Percentiles rank a stretch among this genome's conserved stretches.
These are phyloP conservation scores for Cotesia glomerata DNA, from an alignment of 1,140 invertebrate genomes.

Conservation along the genomic window DNA sequence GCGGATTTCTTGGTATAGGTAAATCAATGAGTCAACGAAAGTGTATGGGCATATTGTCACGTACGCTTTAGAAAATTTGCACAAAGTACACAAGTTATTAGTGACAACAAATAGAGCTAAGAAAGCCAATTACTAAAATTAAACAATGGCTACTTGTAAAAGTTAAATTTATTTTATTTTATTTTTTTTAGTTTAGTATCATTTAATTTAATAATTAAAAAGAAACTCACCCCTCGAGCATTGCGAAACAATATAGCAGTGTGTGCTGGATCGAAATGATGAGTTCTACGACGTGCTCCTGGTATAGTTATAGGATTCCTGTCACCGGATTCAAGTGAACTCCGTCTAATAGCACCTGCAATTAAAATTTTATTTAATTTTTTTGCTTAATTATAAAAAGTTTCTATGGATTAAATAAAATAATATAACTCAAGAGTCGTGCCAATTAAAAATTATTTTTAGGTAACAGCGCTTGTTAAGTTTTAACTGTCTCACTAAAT, in stretches of 20 bases:
- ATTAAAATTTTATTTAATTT: conserved; percentile 7
- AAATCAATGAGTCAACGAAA: conserved; percentile 5
- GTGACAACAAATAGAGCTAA: not conserved
- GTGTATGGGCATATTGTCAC: not conserved
- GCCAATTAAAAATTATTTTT: too few relatives aligned
- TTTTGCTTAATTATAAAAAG: too few relatives aligned
- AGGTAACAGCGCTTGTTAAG: too few relatives aligned
- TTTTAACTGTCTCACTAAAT: too few relatives aligned
- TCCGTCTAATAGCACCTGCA: conserved; percentile 75
- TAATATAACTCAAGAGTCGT: too few relatives aligned
- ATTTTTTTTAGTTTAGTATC: not conserved
- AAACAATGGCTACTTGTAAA: too few relatives aligned
- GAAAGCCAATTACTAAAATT: not conserved
- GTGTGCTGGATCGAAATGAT: conserved; percentile 80
- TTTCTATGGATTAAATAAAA: too few relatives aligned
- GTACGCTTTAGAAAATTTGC: not conserved
- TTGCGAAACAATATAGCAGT: conserved; percentile 88
- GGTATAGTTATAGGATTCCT: conserved; percentile 60
- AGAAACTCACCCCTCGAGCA: conserved; percentile 81
- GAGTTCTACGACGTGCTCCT: conserved; percentile 68
- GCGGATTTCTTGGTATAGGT: not conserved
- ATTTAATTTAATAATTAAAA: not conserved
- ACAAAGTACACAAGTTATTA: not conserved
- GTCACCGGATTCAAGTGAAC: conserved; percentile 75
- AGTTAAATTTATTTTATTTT: not conserved